A percentile compares a stretch with the other conserved stretches of the same genome.
Conservation (phyloP, 2,797 vertebrate species). For the Acanthurus leucopareius region DNA sequence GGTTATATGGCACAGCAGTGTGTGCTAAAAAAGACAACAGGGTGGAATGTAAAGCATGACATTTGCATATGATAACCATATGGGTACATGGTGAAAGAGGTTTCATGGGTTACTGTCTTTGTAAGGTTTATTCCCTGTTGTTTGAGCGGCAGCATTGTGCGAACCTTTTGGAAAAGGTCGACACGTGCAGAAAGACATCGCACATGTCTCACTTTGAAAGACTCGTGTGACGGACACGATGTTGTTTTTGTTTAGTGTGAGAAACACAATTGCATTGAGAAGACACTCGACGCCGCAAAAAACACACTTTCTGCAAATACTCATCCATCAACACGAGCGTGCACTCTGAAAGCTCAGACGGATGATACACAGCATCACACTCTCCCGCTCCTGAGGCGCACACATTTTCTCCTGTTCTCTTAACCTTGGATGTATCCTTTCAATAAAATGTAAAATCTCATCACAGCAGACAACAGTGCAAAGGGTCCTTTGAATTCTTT, state of each 20-base stretch:
- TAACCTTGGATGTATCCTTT: conserved; percentile 66
- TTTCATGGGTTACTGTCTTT: conserved; percentile 35
- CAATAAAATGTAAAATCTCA: conserved; percentile 55
- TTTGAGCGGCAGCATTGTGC: conserved; percentile 35
- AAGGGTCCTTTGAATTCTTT: conserved; percentile 56
- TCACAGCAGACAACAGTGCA: conserved; percentile 46
- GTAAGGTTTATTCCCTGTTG: conserved; percentile 58
- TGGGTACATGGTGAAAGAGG: conserved; percentile 29
- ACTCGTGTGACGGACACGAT: not conserved
- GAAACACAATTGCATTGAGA: conserved; percentile 26
- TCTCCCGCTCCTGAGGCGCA: conserved; percentile 22
- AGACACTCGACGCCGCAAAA: conserved; percentile 32
- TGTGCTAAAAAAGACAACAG: conserved; percentile 27
- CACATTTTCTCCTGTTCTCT: conserved; percentile 26
- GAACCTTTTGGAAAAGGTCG: conserved; percentile 59
- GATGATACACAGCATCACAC: conserved; percentile 14
- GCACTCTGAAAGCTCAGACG: conserved; percentile 32
- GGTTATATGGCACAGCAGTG: conserved; percentile 45
- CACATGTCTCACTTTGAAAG: conserved; percentile 35
- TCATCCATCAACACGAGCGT: conserved; percentile 45
- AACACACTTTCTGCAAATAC: conserved; percentile 29
- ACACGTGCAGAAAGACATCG: conserved; percentile 5
- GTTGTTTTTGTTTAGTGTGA: conserved; percentile 34
- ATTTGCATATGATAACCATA: conserved; percentile 78
- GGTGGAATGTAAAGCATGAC: conserved; percentile 61